Base-by-base conservation (phyloP, 1,140 invertebrate genomes). In the Drosophila insularis region DNA sequence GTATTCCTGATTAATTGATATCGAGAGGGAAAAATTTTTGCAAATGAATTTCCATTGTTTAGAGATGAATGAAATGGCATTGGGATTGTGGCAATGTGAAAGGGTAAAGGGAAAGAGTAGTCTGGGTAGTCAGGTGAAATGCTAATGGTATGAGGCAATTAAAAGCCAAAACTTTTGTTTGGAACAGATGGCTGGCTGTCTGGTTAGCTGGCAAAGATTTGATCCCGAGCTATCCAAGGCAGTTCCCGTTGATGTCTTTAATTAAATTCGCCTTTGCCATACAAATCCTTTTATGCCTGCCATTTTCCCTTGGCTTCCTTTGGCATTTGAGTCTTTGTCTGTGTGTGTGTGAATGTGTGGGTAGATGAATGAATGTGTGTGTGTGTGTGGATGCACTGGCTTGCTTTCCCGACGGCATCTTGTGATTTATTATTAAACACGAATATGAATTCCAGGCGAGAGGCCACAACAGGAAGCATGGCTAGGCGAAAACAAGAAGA, bases 381-480 rank as follows among this genome's bases (percentile, higher is more conserved):
- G 35, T 70, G 43, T 55, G 50, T 46, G 37, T 21, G 19, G 60
- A 63, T 39, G 50, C 50, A 61, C 54, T 50, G 32, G 40, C 43
- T 61, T 54, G 43, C 60, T 55, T 35, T 27, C 56, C 71, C 73
- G 71, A 68, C 82, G 71, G 75, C 82, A 79, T 87, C 82, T 86
- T 87, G 84, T 87, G 82, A 87, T 87, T 87, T 87, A 87, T 89
- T 87, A 87, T 89, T 82, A 79, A 87, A 89, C 72, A 87, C 71
- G 84, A 80, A 87, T 87, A 87, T 87, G 82, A 87, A 87, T 87
- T 82, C 67, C 81, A 67, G 81, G 69, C 43, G 43, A 50, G 43
- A 50, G 43, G 43, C 43, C 43, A 50, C 43, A 50, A 21, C 43
- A 50, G 43, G 43, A 50, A 50, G 43, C 43, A 19, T 65, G 31